These are phyloP conservation scores for Caenorhabditis uteleia DNA, from an alignment of 2,888 invertebrate genomes.

Conservation along the genomic window DNA sequence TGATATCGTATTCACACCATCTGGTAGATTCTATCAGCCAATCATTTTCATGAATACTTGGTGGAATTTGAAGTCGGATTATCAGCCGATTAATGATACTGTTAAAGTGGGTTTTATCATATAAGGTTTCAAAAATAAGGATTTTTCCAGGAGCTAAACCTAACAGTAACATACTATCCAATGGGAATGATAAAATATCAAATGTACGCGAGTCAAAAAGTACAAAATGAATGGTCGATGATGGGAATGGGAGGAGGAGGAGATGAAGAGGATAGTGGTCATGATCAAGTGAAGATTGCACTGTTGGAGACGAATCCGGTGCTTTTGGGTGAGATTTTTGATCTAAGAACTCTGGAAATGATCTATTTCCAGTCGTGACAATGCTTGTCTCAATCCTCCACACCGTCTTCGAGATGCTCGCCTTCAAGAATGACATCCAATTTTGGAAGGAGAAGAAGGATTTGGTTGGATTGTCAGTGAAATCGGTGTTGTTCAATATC, in stretches of 20 bases:
- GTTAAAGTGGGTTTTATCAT: conserved; percentile 71
- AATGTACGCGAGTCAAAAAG: conserved; percentile 90
- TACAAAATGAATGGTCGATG: conserved; percentile 60
- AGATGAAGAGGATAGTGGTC: conserved; percentile 74
- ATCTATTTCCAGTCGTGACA: conserved; percentile 78
- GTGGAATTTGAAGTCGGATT: conserved; percentile 93
- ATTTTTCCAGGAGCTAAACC: conserved; percentile 60
- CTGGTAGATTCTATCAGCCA: conserved; percentile 86
- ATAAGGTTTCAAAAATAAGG: background rate
- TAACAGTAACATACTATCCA: conserved; percentile 77
- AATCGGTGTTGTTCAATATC: conserved; percentile 96
- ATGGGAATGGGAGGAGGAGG: conserved; percentile 71
- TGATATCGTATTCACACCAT: conserved; percentile 74
- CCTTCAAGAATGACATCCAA: conserved; percentile 99
- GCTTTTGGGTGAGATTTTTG: conserved; percentile 75
- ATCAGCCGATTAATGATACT: conserved; percentile 84
- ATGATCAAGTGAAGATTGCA: conserved; percentile 81
- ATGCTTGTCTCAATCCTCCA: conserved; percentile 90
- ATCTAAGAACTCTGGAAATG: conserved; percentile 71
- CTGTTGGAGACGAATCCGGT: conserved; percentile 95
- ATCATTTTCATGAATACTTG: conserved; percentile 94
- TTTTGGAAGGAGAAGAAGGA: conserved; percentile 99
- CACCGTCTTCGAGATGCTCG: conserved; percentile 94
- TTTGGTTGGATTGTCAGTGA: conserved; percentile 87
- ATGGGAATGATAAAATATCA: conserved; percentile 97